Evolutionary conservation across 2,797 vertebrate genomes (phyloP), one percentile per base, ranked within the genome.

Genomic region (Intellagama lesueurii): DNA sequence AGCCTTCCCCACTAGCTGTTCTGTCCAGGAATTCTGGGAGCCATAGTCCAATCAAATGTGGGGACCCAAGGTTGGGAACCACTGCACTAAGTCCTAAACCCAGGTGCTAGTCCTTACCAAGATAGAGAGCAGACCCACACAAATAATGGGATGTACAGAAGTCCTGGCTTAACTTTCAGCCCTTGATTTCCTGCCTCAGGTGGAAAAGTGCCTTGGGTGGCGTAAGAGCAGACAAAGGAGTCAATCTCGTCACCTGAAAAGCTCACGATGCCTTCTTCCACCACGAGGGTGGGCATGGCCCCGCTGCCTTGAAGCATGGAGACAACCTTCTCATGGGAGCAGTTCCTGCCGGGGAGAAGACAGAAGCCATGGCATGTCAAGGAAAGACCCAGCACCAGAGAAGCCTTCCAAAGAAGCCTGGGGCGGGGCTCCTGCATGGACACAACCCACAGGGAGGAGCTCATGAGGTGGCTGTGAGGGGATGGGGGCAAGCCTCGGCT

Each of bases 281-380:
- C 98, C 92, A 99, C 98, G 80, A 99, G 96, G 7, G 98, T 98
- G 93, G 99, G 99, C 97, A 98, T 98, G 0, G 98, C 99, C 0
- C 99, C 99, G 0, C 99, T 99, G 94, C 99, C 99, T 96, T 99
- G 99, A 92, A 99, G 97, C 99, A 99, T 99, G 88, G 98, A 99
- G 93, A 99, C 99, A 96, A 99, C 99, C 97, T 99, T 99, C 97
- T 99, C 99, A 0, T 99, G 99, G 95, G 99, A 99, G 92, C 99
- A 99, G 97, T 97, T 99, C 97, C 99, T 99, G 95, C 0, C 0
- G 60, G 91, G 87, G 90, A 93, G 90, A 91, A 17, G 89, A 26
- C 19, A 60, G 19, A 92, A 93, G 28, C 30, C 5, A 1, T 4
- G 17, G 68, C 1, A 19, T 22, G 24, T 14, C 28, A 14, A 11